Conservation (phyloP, 2,797 vertebrate genomes). For the Furcifer pardalis region DNA sequence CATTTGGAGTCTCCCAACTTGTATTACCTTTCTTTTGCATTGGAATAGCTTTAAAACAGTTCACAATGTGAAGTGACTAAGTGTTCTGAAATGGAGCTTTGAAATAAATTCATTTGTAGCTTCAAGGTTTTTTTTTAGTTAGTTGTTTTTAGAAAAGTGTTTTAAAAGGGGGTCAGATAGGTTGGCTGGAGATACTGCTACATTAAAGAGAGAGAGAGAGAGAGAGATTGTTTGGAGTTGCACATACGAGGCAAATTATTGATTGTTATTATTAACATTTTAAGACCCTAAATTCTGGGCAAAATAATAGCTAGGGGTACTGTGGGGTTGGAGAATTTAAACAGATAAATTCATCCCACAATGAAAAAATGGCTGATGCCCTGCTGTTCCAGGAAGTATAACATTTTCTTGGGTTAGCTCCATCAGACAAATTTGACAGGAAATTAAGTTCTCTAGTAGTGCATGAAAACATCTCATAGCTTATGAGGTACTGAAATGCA, state of each 20-base stretch:
- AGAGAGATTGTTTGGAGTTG: neutral
- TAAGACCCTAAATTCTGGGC: neutral
- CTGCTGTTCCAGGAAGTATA: conserved; percentile 33
- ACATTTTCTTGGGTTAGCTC: conserved; percentile 30
- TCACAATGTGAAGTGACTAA: neutral
- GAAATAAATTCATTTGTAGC: neutral
- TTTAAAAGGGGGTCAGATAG: neutral
- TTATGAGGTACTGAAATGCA: conserved; percentile 39
- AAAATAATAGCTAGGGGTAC: neutral
- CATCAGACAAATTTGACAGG: conserved; percentile 43
- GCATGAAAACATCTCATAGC: conserved; percentile 19
- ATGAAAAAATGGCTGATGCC: neutral
- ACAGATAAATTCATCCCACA: neutral
- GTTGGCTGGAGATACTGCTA: neutral
- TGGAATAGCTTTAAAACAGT: too few species aligned
- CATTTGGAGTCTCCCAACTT: too few species aligned
- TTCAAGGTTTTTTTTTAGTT: neutral
- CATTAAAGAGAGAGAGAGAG: too few species aligned
- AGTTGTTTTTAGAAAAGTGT: neutral
- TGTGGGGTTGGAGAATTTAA: neutral
- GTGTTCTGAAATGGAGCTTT: neutral
- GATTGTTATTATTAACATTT: neutral
- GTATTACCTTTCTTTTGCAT: too few species aligned
- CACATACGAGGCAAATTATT: neutral
- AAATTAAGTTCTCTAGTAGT: conserved; percentile 46